phyloP scores from a whole-genome alignment of 2,113 vertebrate species.

The Vicugna pacos region DNA sequence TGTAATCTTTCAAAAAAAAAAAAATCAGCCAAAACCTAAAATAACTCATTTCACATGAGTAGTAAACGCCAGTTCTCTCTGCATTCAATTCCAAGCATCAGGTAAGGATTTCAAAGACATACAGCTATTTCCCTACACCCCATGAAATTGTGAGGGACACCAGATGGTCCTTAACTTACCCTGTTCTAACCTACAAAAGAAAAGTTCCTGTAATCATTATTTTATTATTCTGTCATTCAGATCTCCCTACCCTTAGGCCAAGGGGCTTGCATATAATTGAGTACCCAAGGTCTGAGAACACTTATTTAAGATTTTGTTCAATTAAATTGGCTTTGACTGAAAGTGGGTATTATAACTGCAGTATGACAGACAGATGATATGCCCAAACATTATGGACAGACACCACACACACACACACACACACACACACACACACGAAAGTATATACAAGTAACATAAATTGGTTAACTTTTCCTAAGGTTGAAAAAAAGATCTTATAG shows the following conservation, averaged over 20 bases:
- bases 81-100: background rate
- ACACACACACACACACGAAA: background rate
- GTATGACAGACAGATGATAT: background rate
- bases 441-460: background rate
- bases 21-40: background rate
- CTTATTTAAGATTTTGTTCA: background rate
- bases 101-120: background rate
- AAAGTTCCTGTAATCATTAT: background rate
- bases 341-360: background rate
- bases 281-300: background rate
- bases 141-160: background rate
- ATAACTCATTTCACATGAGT: background rate
- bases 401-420: background rate
- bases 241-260: background rate
- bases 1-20: background rate
- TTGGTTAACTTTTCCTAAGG: background rate
- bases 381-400: background rate
- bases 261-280: background rate
- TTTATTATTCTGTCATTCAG: background rate
- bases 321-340: background rate
- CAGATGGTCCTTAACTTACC: background rate
- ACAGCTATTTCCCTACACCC: background rate
- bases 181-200: background rate
- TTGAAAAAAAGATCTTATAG: background rate
- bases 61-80: background rate